Evolutionary conservation across 2,113 vertebrate species (phyloP).

Genomic region (Ivindomyrus marchei): DNA sequence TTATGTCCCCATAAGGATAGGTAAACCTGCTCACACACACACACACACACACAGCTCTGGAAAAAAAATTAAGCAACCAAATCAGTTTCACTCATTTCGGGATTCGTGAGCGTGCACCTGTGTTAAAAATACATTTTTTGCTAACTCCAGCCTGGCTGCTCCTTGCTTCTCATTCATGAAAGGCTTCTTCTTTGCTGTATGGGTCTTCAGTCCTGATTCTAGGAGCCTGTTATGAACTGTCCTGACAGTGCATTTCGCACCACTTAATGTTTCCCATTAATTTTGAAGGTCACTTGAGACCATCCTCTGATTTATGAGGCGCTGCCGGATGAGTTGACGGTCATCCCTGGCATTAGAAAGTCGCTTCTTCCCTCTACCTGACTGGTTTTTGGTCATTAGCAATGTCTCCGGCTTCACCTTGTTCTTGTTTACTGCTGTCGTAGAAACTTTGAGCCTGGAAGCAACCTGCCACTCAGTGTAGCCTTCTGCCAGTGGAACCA

Average conservation of each 20-base stretch:
- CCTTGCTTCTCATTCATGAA: not conserved
- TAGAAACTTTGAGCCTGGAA: not conserved
- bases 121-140: not conserved
- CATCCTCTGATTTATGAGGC: not conserved
- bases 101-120: not conserved
- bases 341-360: not conserved
- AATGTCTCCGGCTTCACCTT: not conserved
- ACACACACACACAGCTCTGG: too few species aligned
- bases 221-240: not conserved
- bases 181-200: not conserved
- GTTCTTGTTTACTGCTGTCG: not conserved
- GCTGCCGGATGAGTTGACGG: not conserved
- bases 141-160: not conserved
- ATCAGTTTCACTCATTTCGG: too few species aligned
- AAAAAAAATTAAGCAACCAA: too few species aligned
- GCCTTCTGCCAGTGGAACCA: not conserved
- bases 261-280: not conserved
- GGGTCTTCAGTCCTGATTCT: not conserved
- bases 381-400: not conserved
- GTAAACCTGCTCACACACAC: too few species aligned
- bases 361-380: not conserved
- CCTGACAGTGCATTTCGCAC: not conserved
- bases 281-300: not conserved
- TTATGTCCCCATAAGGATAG: too few species aligned
- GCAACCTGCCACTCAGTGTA: not conserved